Conservation (phyloP, 2,113 vertebrate species). For the Tragulus kanchil region DNA sequence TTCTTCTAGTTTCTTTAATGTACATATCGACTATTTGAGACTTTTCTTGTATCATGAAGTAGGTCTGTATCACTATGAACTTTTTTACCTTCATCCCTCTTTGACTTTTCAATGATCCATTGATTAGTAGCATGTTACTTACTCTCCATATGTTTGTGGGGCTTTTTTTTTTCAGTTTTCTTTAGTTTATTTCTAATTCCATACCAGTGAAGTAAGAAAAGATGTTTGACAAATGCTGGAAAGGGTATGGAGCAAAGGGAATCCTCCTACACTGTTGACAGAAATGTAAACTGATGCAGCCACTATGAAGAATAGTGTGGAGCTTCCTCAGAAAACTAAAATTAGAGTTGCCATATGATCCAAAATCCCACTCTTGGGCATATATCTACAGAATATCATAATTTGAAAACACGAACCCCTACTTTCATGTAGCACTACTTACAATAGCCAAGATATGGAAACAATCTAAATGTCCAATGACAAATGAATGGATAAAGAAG, state of each 20-base stretch:
- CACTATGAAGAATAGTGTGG: not conserved
- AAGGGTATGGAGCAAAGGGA: not conserved
- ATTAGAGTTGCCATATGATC: not conserved
- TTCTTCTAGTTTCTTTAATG: not conserved
- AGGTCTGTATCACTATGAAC: not conserved
- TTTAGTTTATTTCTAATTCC: not conserved
- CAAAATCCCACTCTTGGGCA: not conserved
- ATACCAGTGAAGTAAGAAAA: not conserved
- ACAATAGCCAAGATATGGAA: not conserved
- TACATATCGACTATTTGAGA: not conserved
- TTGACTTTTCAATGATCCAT: not conserved
- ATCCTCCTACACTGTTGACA: not conserved
- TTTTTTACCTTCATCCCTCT: not conserved
- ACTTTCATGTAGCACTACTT: not conserved
- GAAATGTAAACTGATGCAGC: not conserved
- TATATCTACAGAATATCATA: not conserved
- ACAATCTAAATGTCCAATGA: not conserved
- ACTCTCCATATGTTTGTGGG: not conserved
- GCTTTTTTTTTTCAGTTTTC: not conserved
- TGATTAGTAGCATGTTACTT: not conserved
- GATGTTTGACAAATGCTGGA: not conserved
- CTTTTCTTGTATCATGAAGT: not conserved
- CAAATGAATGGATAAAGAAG: not conserved
- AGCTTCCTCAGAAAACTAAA: not conserved
- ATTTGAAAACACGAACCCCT: not conserved